Conservation (phyloP, 2,113 vertebrate genomes). For the Corythornis vintsioides region DNA sequence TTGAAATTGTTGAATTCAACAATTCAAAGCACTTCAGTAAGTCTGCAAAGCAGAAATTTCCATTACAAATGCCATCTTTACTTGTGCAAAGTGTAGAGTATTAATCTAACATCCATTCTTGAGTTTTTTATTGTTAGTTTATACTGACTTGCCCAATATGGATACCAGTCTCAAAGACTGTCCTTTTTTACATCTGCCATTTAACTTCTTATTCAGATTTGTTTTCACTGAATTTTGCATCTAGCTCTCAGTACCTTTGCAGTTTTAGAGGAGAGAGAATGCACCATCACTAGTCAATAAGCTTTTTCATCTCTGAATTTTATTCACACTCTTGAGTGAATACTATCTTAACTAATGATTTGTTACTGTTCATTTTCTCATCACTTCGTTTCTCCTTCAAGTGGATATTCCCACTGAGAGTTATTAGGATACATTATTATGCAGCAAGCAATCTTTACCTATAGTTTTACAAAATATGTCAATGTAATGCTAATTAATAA, state of each 20-base stretch:
- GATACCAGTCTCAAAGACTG: neutral
- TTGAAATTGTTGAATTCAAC: neutral
- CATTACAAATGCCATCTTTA: neutral
- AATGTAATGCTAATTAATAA: constrained; percentile 26
- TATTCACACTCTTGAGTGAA: neutral
- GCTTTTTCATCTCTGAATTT: neutral
- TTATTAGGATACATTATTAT: constrained; percentile 15
- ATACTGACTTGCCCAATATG: neutral
- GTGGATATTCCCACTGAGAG: constrained; percentile 8
- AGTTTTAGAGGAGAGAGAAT: neutral
- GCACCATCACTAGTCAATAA: neutral
- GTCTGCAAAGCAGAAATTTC: neutral
- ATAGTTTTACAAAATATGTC: constrained; percentile 5
- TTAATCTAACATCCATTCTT: neutral
- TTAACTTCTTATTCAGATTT: neutral
- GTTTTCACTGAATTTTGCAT: neutral
- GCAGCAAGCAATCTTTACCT: constrained; percentile 12
- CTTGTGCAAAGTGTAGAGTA: neutral
- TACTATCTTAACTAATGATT: neutral
- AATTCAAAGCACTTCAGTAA: neutral
- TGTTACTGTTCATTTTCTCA: neutral
- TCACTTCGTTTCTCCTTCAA: constrained; percentile 3
- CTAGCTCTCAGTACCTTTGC: neutral
- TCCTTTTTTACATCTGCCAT: neutral
- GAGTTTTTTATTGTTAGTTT: neutral